Base-by-base conservation (phyloP, 1,140 invertebrate genomes). In the Ditylenchus dipsaci region DNA sequence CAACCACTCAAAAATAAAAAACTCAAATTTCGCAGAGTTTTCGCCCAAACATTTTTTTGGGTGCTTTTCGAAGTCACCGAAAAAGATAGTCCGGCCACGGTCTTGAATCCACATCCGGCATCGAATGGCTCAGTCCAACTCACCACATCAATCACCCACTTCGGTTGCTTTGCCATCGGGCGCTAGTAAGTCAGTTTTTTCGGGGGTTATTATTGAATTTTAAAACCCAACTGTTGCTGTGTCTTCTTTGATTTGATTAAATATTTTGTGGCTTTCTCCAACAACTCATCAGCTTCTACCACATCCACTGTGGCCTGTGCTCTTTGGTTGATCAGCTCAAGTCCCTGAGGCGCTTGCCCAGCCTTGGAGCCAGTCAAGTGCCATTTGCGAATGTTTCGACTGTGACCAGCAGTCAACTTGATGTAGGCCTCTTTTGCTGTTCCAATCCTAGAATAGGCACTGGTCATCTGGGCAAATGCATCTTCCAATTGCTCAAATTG, bases 341-440 rank as follows among this genome's bases (percentile, higher is more conserved):
- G 57, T 26, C 17, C 30, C 11, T 59, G 11, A 13, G 57, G 57
- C 11, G 17, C 57, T 59, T 59, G 11, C 11, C 11, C 23, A 23
- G 43, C 11, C 43, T 53, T 53, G 15, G 15, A 53, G 23, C 59
- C 27, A 21, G n/a, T n/a, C 19, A 61, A 30, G 13, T 61, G 59
- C 59, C 59, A 61, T 27, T 61, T 61, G 19, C 38, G 27, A 26
- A 61, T 43, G n/a, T 43, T 61, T 13, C 21, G 59, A 27, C 3
- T 27, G n/a, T 61, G 59, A 13, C 59, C 59, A 5, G 27, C 27
- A 33, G 59, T 61, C 29, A 61, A 61, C 29, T 61, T 61, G 1
- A 61, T 29, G 38, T 33, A 61, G n/a, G 59, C 59, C 8, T 61
- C 59, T 61, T 61, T 61, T 5, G 29, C 59, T n/a, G 59, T 61